Evolutionary conservation across 2,888 invertebrate species (phyloP), one percentile per base, ranked within the genome.

Genomic region (Strigamia maritima): DNA sequence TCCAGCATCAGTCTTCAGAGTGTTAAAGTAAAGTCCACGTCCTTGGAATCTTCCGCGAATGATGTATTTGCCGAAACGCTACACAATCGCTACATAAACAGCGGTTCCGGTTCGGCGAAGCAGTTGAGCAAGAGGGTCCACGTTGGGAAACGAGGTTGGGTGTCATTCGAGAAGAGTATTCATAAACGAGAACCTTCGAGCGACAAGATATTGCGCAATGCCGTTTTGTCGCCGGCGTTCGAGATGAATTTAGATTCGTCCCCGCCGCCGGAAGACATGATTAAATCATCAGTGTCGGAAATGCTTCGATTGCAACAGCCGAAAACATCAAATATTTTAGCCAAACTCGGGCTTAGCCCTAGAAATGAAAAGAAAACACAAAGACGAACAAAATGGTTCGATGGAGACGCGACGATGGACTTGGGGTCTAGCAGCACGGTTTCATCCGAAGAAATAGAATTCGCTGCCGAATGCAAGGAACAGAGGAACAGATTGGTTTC

Each of bases 171-270:
- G n/a, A 26, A 14, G 24, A 76, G 44, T 44, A n/a, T 40, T 40
- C 44, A 26, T 10, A 38, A 35, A 22, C 7, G 40, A 14, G 75
- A 75, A 19, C 31, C 75, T 12, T 38, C 75, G 12, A 31, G 31
- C 19, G 77, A 77, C 16, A 78, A 78, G 38, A 24, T 35, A 1
- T 24, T 74, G 7, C 70, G 28, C 22, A 70, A n/a, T 19, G 80
- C 80, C 14, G 81, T 81, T n/a, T 86, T 86, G 83, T 87, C 87
- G 81, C 87, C 89, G 75, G 88, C 89, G 0, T 90, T 90, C 82
- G 90, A 90, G 83, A 87, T 90, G 84, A 89, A 89, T 83, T 85
- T 90, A 79, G 90, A 90, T 83, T 54, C 75, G 6, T 76, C 78
- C 7, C 65, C 76, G 16, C 76, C 60, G 49, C 19, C 38, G 10